Percentiles rank a stretch among this genome's conserved stretches.
phyloP scores from a whole-genome alignment of 2,888 invertebrate species.

The Antheraea assamensis region DNA sequence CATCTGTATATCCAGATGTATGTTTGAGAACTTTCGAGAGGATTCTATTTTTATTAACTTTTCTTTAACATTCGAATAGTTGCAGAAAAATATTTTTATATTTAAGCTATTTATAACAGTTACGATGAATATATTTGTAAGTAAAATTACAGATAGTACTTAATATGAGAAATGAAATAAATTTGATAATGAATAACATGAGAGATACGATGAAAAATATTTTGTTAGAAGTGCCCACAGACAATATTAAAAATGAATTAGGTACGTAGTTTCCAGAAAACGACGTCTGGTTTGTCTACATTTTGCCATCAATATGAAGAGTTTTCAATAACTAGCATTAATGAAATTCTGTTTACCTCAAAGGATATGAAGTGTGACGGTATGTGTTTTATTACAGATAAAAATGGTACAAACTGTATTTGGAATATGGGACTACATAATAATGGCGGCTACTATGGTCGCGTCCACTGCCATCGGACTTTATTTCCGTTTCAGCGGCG shows the following conservation, averaged over 20 bases:
- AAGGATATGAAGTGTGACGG: background rate
- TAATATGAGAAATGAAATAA: too few species aligned
- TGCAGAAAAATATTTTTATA: background rate
- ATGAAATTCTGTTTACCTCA: background rate
- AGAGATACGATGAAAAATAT: too few species aligned
- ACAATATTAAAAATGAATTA: too few species aligned
- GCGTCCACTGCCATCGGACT: conserved; percentile 90
- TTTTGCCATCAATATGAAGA: background rate
- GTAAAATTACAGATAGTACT: too few species aligned
- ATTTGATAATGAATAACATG: too few species aligned
- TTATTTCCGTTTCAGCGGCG: conserved; percentile 93
- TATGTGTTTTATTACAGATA: background rate
- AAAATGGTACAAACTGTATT: conserved; percentile 71
- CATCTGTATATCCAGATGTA: background rate
- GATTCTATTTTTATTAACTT: background rate
- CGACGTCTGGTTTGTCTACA: too few species aligned
- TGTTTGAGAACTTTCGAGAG: background rate
- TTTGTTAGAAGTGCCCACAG: too few species aligned
- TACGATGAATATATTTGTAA: too few species aligned
- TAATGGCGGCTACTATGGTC: conserved; percentile 86
- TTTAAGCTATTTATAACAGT: background rate
- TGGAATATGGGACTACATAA: conserved; percentile 88
- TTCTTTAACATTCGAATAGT: background rate
- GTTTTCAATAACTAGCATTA: background rate
- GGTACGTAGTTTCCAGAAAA: too few species aligned